A percentile compares a stretch with the other conserved stretches of the same genome.
Evolutionary conservation across 2,797 vertebrate species (phyloP).

Genomic region (Corythornis leucogaster): DNA sequence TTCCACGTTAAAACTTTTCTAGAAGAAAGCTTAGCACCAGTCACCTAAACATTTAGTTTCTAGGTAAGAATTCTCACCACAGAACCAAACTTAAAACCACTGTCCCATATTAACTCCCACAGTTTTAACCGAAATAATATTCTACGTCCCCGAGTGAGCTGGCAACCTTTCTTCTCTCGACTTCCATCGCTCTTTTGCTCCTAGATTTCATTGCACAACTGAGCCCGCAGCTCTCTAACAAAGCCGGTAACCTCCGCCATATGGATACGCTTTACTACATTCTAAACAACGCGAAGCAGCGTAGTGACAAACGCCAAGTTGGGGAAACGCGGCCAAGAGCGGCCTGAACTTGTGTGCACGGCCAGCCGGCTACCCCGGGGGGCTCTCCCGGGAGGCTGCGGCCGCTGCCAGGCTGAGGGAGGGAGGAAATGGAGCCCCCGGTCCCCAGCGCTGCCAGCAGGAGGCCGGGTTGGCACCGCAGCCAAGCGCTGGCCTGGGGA

Average conservation of each 20-base stretch:
- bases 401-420: not conserved
- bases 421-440: constrained; percentile 7
- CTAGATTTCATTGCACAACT: no score
- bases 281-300: not conserved
- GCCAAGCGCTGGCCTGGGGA: not conserved
- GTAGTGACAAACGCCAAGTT: not conserved
- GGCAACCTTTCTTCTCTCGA: not conserved
- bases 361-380: not conserved
- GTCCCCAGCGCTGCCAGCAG: not conserved
- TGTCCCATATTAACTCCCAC: not conserved
- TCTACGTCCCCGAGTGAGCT: accelerated
- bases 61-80: not conserved
- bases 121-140: not conserved
- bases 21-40: not conserved
- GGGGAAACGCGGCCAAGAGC: not conserved
- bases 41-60: not conserved
- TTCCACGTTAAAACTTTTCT: not conserved
- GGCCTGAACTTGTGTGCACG: not conserved
- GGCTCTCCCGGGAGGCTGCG: not conserved
- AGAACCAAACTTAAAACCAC: not conserved
- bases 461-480: not conserved
- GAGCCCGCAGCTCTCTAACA: not conserved
- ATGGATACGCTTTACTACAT: not conserved
- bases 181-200: not conserved
- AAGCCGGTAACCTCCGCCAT: not conserved